Evolutionary conservation across 2,113 vertebrate genomes (phyloP), one percentile per base, ranked within the genome.

Genomic region (Hipposideros armiger): DNA sequence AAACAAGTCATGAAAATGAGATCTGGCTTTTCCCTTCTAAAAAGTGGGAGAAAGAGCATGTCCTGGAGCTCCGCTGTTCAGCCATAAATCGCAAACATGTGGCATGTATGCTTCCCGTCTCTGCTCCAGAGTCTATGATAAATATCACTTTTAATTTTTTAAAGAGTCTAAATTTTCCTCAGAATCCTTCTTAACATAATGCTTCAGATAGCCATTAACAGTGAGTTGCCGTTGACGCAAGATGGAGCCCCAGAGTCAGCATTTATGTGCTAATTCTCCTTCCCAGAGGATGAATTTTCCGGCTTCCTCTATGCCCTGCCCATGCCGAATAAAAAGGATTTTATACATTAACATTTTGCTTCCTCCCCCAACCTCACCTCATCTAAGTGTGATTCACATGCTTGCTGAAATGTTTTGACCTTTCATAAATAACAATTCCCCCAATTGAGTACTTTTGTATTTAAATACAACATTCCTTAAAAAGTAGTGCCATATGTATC

Each of bases 391-490:
- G 83, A 94, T 58, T 69, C 66, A 66, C 20, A 80, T 4, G 45
- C 73, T 93, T 64, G 19, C 28, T 83, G 73, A 94, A 52, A 87
- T 28, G 52, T 20, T 86, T 95, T 87, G 45, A 62, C 92, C 64
- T 54, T 93, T 94, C 26, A 50, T 95, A 96, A 97, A 83, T 76
- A 90, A 83, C 91, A 93, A 90, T 70, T 67, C 17, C 14, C 76
- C 40, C 16, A 74, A 40, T 15, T 58, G 73, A 94, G 32, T 77
- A 50, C 30, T 80, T 96, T 92, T 87, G 32, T 36, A 87, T 87
- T 91, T 74, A 87, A 96, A 76, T 95, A 52, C 45, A 93, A 19
- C 66, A 64, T 80, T 96, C 26, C 54, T 93, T 64, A 3, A 91
- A 94, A 96, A 91, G 60, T 62, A 47, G 32, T 42, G 9, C 52